Conservation (phyloP, 1,140 invertebrate genomes). For the Aleiodes sp. region DNA sequence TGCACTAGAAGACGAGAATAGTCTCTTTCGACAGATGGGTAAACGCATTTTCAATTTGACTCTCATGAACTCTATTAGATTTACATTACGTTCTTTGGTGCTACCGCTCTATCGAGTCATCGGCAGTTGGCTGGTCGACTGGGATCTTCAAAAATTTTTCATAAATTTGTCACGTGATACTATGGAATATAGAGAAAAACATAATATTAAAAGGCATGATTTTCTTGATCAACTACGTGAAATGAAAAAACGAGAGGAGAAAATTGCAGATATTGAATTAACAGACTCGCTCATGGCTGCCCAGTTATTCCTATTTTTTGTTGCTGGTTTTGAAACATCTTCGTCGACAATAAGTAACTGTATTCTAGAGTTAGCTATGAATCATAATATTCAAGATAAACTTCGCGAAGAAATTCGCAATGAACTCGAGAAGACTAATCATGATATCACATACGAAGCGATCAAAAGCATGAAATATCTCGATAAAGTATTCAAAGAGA, state of each 20-base stretch:
- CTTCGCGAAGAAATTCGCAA: slow-evolving; percentile 69
- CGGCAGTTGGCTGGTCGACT: not conserved
- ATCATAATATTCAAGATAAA: slow-evolving; percentile 69
- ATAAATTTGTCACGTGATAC: slow-evolving; percentile 64
- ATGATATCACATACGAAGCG: slow-evolving; percentile 66
- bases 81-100: not conserved
- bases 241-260: slow-evolving; percentile 60
- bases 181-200: slow-evolving; percentile 63
- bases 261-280: slow-evolving; percentile 41
- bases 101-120: not conserved
- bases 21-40: slow-evolving; percentile 63
- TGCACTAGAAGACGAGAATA: slow-evolving; percentile 60
- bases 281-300: slow-evolving; percentile 61
- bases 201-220: slow-evolving; percentile 66
- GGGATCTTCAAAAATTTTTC: slow-evolving; percentile 59
- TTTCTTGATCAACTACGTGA: slow-evolving; percentile 68
- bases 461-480: slow-evolving; percentile 69
- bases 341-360: slow-evolving; percentile 70
- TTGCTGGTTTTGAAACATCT: slow-evolving; percentile 79
- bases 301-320: slow-evolving; percentile 73
- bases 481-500: slow-evolving; percentile 70
- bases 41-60: slow-evolving; percentile 51
- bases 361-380: slow-evolving; percentile 70
- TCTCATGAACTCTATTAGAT: slow-evolving; percentile 63
- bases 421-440: slow-evolving; percentile 57